Evolutionary conservation across 2,113 vertebrate genomes (phyloP), one percentile per base, ranked within the genome.

Genomic region (Ammospiza caudacuta): DNA sequence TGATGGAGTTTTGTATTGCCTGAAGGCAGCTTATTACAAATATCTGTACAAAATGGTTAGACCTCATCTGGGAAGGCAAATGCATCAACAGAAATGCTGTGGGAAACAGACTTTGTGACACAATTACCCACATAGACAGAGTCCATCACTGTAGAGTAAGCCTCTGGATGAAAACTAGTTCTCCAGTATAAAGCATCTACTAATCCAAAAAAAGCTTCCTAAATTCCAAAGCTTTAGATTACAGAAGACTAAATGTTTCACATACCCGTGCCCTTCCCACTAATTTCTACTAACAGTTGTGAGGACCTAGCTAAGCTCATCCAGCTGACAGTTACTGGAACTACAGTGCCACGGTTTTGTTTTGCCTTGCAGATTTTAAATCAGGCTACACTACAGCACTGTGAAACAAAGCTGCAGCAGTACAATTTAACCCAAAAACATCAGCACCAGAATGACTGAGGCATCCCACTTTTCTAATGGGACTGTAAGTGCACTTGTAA

Each of bases 221-320:
- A 46, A 80, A 83, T 90, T 89, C 54, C 35, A 77, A 75, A 90
- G 44, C 59, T 81, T 93, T 83, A 74, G 51, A 74, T 83, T 90
- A 87, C 39, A 77, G 59, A 4, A 16, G 44, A 49, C 21, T n/a
- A 74, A 64, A 70, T 37, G 47, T 55, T 88, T 43, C 68, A 81
- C 51, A 70, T n/a, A 77, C 33, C 28, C 8, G 43, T 61, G 43
- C 17, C 59, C 58, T 70, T 88, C 59, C 39, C 43, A 59, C 47
- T 63, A 43, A 69, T 70, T 90, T 72, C 54, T 76, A 10, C 54
- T 25, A 62, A 25, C 27, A 51, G 31, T 15, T 85, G 47, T 51
- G 61, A 83, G 62, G 35, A 63, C 22, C 12, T 9, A 27, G 63
- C 13, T 33, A 41, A 58, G 49, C 61, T 94, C 49, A 44, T 15